These are phyloP conservation scores for Luidia sarsii DNA, from an alignment of 53 echinoderm and acorn worm genomes.

Conservation along the genomic window DNA sequence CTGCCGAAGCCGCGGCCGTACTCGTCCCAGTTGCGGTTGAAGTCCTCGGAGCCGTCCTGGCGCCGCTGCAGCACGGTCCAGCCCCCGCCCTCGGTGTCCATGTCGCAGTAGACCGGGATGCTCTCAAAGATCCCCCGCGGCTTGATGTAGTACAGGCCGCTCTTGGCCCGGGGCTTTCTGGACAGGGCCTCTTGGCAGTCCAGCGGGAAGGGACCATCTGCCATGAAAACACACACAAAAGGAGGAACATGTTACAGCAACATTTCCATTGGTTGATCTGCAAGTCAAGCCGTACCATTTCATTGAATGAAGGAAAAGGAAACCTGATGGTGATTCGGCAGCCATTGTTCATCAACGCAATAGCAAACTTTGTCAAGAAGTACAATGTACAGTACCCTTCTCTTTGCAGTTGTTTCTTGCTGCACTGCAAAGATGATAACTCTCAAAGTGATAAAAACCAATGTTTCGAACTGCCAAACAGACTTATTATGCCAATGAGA, in stretches of 20 bases:
- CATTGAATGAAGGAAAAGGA: background rate
- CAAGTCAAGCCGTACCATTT: background rate
- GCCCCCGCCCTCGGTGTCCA: constrained; percentile 77
- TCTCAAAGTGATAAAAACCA: too few species aligned
- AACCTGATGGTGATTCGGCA: too few species aligned
- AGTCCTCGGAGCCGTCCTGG: constrained; percentile 82
- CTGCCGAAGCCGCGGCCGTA: constrained; percentile 90
- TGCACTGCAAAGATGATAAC: too few species aligned
- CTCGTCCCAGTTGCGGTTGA: constrained; percentile 86
- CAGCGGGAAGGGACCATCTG: constrained; percentile 83
- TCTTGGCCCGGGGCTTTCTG: constrained; percentile 54
- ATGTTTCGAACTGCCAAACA: too few species aligned
- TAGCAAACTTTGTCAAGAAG: too few species aligned
- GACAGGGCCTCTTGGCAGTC: constrained; percentile 75
- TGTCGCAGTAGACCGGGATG: constrained; percentile 88
- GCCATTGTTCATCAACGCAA: too few species aligned
- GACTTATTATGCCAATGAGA: too few species aligned
- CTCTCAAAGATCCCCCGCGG: constrained; percentile 76
- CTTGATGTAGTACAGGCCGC: constrained; percentile 90
- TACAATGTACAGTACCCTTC: too few species aligned
- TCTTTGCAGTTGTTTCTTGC: too few species aligned
- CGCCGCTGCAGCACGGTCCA: constrained; percentile 96
- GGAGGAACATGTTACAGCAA: too few species aligned
- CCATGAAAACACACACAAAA: background rate
- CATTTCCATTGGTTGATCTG: background rate